phyloP scores from a whole-genome alignment of 1,140 invertebrate species.

The Lysiphlebus fabarum region DNA sequence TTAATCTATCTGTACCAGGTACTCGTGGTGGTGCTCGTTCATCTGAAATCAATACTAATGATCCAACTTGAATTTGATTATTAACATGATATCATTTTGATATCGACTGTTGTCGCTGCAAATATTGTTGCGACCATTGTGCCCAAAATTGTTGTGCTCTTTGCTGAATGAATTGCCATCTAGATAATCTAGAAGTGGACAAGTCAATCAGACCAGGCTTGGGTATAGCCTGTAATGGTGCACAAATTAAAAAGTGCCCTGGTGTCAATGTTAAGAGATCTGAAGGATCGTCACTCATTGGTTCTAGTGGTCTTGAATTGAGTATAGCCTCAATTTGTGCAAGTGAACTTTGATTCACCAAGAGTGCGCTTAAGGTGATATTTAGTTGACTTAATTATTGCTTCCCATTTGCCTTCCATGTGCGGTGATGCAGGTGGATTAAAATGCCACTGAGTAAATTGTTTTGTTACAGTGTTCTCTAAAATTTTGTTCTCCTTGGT shows the following conservation, averaged over 20 bases:
- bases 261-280: conserved; percentile 28
- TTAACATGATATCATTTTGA: conserved; percentile 14
- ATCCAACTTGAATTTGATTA: conserved; percentile 8
- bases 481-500: background rate
- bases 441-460: conserved; percentile 1
- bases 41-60: conserved; percentile 15
- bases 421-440: conserved; percentile 13
- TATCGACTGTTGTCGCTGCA: conserved; percentile 7
- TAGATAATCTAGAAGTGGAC: conserved; percentile 7
- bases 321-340: conserved; percentile 35
- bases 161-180: conserved; percentile 25
- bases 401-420: conserved; percentile 16
- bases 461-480: background rate
- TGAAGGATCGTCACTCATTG: conserved; percentile 23
- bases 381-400: conserved; percentile 14
- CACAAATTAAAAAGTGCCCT: conserved; percentile 27
- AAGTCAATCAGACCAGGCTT: conserved; percentile 27
- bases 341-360: conserved; percentile 29
- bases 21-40: conserved; percentile 13
- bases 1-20: conserved; percentile 21
- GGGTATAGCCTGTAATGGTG: conserved; percentile 22
- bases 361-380: conserved; percentile 22
- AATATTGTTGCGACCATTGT: conserved; percentile 7
- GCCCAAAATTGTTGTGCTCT: conserved; percentile 27
- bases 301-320: conserved; percentile 32